A percentile compares a stretch with the other conserved stretches of the same genome.
Evolutionary conservation across 2,113 vertebrate species (phyloP).

Genomic region (Archilochus colubris): DNA sequence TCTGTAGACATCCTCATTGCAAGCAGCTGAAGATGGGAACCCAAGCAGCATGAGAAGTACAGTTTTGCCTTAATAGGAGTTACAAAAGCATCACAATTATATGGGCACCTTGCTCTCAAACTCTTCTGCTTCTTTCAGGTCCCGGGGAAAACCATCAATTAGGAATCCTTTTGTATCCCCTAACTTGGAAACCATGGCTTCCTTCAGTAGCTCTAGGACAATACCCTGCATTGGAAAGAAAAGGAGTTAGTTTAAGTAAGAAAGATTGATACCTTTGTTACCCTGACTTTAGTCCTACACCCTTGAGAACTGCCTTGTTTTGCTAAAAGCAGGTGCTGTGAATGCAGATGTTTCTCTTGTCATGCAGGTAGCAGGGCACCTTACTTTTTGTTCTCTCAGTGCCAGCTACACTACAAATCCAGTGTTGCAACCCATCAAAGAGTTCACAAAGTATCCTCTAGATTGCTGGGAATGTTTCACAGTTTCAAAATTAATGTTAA

Average conservation of each 20-base stretch:
- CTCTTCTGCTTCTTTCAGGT: conserved; percentile 84
- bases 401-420: neutral
- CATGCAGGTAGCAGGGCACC: neutral
- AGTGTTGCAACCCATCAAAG: neutral
- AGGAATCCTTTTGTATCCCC: conserved; percentile 83
- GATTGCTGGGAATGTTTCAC: neutral
- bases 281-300: neutral
- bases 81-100: neutral
- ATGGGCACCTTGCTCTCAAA: conserved; percentile 87
- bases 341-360: neutral
- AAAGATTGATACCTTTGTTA: neutral
- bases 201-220: conserved; percentile 85
- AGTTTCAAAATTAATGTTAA: neutral
- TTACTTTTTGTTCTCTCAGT: neutral
- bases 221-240: conserved; percentile 74
- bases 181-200: conserved; percentile 77
- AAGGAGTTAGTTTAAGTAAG: neutral
- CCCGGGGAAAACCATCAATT: conserved; percentile 87
- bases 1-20: accelerated
- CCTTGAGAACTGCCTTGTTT: neutral
- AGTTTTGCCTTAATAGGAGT: neutral
- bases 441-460: neutral
- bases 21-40: neutral
- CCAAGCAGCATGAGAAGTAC: neutral
- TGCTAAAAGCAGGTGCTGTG: neutral